These are phyloP conservation scores for Steatocranus sp. DNA, from an alignment of 2,797 vertebrate genomes.

Conservation along the genomic window DNA sequence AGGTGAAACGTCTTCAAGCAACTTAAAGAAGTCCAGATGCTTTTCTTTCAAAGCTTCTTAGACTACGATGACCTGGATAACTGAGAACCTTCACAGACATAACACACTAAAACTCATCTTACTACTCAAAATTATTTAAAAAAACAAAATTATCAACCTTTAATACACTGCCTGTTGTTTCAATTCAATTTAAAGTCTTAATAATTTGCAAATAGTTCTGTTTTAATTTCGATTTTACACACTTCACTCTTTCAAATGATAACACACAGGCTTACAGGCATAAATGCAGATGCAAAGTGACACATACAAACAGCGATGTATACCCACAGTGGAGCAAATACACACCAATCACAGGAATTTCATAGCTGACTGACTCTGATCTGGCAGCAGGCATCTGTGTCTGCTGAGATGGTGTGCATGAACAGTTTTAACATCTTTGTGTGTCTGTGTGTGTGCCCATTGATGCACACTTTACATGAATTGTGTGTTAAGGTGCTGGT, in stretches of 20 bases:
- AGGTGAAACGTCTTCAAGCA: neutral
- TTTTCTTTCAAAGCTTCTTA: neutral
- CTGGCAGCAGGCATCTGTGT: constrained; percentile 47
- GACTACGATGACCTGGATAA: neutral
- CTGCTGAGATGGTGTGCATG: constrained; percentile 13
- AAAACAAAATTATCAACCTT: neutral
- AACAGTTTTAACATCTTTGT: neutral
- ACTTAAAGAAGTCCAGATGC: neutral
- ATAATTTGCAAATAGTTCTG: neutral
- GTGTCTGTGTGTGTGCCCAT: neutral
- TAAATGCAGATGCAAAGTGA: neutral
- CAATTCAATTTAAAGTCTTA: neutral
- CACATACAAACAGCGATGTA: neutral
- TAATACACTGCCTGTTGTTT: neutral
- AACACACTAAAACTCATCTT: neutral
- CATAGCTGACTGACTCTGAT: constrained; percentile 56
- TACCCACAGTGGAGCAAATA: constrained; percentile 27
- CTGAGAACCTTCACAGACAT: neutral
- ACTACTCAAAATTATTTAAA: neutral
- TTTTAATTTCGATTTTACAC: neutral
- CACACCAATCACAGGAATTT: constrained; percentile 55
- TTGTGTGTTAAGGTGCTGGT: neutral
- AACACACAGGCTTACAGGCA: neutral
- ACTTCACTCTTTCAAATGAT: neutral
- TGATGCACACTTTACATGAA: neutral